These are phyloP conservation scores for Odontamblyopus lacepedii DNA, from an alignment of 2,797 vertebrate species.

Conservation along the genomic window DNA sequence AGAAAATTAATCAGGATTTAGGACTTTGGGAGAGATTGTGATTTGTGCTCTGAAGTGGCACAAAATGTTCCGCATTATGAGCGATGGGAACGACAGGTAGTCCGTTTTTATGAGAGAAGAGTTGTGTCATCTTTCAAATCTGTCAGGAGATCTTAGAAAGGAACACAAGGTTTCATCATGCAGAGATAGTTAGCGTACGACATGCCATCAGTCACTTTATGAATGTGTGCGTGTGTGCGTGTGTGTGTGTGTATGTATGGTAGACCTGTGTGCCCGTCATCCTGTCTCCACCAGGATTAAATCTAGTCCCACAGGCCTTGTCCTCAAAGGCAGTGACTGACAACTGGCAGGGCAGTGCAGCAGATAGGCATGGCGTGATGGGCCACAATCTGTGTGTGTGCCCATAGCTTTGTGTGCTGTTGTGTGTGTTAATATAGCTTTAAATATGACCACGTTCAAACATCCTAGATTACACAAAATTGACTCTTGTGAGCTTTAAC, in stretches of 20 bases:
- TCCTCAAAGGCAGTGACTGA: conserved; percentile 76
- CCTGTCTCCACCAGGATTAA: conserved; percentile 81
- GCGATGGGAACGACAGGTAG: conserved; percentile 21
- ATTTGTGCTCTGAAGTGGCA: conserved; percentile 14
- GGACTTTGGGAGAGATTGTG: conserved; percentile 11
- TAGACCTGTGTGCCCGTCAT: conserved; percentile 64
- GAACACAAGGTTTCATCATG: conserved; percentile 41
- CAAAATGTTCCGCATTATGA: conserved; percentile 13
- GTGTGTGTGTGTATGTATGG: conserved; percentile 18
- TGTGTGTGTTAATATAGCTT: not conserved
- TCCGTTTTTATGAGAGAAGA: conserved; percentile 27
- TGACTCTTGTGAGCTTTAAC: no score
- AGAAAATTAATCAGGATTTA: conserved; percentile 24
- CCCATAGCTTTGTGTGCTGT: conserved; percentile 7
- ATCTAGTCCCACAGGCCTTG: conserved; percentile 72
- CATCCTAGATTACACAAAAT: no score
- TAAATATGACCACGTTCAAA: not conserved
- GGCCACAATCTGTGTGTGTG: conserved; percentile 7
- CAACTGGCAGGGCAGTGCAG: conserved; percentile 73
- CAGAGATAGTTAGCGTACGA: conserved; percentile 43
- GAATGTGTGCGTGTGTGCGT: conserved; percentile 19
- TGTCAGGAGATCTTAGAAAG: conserved; percentile 30
- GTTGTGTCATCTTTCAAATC: conserved; percentile 28
- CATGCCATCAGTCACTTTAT: conserved; percentile 42
- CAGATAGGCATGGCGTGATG: conserved; percentile 54